Conservation (phyloP, 2,888 invertebrate species). For the Eucera pruinosa region DNA sequence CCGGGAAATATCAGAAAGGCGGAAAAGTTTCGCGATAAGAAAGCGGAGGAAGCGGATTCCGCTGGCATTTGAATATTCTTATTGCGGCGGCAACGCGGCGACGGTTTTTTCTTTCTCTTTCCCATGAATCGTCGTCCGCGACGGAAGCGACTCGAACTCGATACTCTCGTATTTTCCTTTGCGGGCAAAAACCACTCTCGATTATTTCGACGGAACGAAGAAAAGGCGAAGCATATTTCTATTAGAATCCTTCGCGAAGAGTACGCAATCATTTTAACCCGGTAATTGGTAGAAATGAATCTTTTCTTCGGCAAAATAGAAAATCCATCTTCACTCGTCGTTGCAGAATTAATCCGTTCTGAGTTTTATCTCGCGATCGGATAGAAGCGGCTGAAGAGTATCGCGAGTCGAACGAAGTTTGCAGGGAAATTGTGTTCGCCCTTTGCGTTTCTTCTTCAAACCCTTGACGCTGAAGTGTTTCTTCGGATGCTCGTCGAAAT, state of each 20-base stretch:
- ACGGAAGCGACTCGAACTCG: not conserved
- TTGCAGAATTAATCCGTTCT: not conserved
- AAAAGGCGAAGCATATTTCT: not conserved
- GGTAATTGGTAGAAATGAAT: slow-evolving; percentile 5
- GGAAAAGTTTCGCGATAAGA: not conserved
- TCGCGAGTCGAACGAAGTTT: too few species aligned
- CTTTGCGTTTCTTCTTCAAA: too few species aligned
- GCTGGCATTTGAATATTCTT: too few species aligned
- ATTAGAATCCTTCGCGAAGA: too few species aligned
- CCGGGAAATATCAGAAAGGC: too few species aligned
- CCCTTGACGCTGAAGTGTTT: too few species aligned
- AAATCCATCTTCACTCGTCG: not conserved
- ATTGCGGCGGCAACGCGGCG: too few species aligned
- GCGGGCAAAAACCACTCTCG: not conserved
- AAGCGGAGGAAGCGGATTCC: too few species aligned
- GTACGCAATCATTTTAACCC: not conserved
- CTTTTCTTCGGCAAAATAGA: not conserved
- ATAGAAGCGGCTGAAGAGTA: too few species aligned
- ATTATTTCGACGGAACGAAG: not conserved
- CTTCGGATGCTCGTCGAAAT: too few species aligned
- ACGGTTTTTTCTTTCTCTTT: not conserved
- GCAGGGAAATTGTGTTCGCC: too few species aligned
- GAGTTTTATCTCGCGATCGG: not conserved
- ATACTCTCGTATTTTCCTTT: not conserved
- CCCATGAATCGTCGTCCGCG: slow-evolving; percentile 2